A percentile compares a stretch with the other conserved stretches of the same genome.
These are phyloP conservation scores for Camarhynchus parvulus DNA, from an alignment of 2,113 vertebrate genomes.

Conservation along the genomic window DNA sequence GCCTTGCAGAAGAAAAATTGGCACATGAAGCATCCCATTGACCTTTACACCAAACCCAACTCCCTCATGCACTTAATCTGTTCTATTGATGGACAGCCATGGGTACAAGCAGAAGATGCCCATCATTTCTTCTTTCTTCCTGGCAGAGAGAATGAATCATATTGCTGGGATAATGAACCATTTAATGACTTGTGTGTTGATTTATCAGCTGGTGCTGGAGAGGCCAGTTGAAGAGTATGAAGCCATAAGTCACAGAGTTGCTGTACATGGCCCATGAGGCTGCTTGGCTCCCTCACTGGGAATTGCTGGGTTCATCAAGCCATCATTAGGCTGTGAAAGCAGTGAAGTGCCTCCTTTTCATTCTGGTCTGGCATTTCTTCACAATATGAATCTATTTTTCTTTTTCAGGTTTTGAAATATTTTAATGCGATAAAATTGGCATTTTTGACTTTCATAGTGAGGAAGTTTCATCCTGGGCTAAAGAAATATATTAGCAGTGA, in stretches of 20 bases:
- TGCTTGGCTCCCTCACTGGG: background rate
- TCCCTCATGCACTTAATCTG: conserved; percentile 56
- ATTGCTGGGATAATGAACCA: conserved; percentile 82
- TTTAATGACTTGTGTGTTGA: conserved; percentile 84
- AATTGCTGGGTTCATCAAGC: conserved; percentile 47
- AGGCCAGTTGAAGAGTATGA: conserved; percentile 79
- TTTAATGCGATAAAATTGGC: background rate
- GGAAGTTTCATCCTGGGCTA: background rate
- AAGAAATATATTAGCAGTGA: background rate
- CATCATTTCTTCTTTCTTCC: conserved; percentile 57
- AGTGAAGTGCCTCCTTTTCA: background rate
- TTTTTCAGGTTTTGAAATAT: background rate
- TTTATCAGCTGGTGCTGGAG: conserved; percentile 79
- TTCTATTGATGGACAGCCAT: conserved; percentile 60
- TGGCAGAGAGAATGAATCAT: conserved; percentile 76
- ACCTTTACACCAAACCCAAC: conserved; percentile 55
- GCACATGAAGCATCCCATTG: conserved; percentile 9
- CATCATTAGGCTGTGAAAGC: conserved; percentile 20
- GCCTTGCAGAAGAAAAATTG: conserved; percentile 14
- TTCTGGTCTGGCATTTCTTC: background rate
- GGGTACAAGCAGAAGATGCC: conserved; percentile 37
- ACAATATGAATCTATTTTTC: background rate
- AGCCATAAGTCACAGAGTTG: conserved; percentile 69
- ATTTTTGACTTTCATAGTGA: background rate
- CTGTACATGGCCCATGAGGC: background rate